phyloP scores from a whole-genome alignment of 2,113 vertebrate species.

The Anarhynchus alexandrinus region DNA sequence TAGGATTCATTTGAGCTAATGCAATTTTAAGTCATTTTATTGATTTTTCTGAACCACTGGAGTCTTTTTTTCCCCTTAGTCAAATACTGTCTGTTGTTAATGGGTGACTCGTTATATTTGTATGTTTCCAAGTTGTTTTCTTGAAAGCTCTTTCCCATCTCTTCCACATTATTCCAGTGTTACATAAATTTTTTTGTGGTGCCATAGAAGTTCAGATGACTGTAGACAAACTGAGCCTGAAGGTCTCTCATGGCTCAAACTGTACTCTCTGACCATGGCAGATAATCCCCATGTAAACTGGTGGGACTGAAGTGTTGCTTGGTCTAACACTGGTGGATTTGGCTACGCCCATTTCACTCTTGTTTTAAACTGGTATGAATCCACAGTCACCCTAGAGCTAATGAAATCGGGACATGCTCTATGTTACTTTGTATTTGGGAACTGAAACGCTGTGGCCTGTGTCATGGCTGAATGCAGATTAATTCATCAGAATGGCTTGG shows the following conservation, averaged over 20 bases:
- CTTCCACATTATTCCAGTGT: background rate
- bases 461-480: background rate
- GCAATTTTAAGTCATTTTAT: background rate
- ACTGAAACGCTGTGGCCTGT: background rate
- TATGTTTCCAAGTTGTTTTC: background rate
- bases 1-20: background rate
- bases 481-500: background rate
- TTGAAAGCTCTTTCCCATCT: background rate
- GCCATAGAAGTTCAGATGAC: background rate
- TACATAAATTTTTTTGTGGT: background rate
- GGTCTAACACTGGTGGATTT: background rate
- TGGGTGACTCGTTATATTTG: background rate
- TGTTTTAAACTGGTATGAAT: background rate
- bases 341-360: background rate
- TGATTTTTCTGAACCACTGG: background rate
- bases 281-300: background rate
- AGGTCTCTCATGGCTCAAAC: background rate
- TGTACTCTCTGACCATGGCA: background rate
- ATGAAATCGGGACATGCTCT: background rate
- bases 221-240: background rate
- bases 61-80: background rate
- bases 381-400: background rate
- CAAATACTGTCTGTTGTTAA: background rate
- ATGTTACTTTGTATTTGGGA: background rate
- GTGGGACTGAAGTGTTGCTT: background rate